Evolutionary conservation across 1,140 invertebrate species (phyloP), one percentile per base, ranked within the genome.

Genomic region (Lasioglossum baleicum): DNA sequence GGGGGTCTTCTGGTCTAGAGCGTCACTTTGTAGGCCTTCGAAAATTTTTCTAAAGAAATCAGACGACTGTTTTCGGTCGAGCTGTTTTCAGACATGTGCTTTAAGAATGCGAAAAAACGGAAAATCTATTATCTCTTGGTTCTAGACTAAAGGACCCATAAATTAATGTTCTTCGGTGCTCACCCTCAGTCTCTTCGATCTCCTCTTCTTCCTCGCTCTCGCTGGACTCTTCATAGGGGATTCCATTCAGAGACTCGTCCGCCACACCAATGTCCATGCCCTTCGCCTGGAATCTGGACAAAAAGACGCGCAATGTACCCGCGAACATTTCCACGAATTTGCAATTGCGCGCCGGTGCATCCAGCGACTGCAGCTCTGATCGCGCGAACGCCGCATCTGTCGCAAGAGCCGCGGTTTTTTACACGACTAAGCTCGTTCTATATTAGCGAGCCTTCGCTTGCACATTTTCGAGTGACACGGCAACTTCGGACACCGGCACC

Each of bases 261-360:
- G 95, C 94, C 2, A 97, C 95, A 5, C 96, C 96, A 78, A 96
- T 94, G 87, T 96, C 96, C 96, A 96, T 96, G 35, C 96, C 96
- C 93, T 96, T 96, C 22, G 96, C 95, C 89, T 97, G 96, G 89
- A 97, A 96, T 91, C 96, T 96, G 73, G 44, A 81, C 81, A 69
- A 73, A 72, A 82, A 70, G 69, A 88, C 53, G 17, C 58, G 40
- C 64, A 82, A 53, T 31, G 35, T 74, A 48, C 51, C 76, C 44
- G 53, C 63, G 48, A 81, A 83, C 42, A 77, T 70, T 6, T 78
- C 17, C 22, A 22, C 44, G 44, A 11, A 48, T 48, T 11, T 48
- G 2, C 44, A 11, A 11, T 48, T 3, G 44, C 44, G 44, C 44
- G 2, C 44, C 20, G 40, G 13, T 2, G 31, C 26, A 11, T 48